Conservation (phyloP, 2,888 invertebrate genomes). For the Taphrorychus bicolor region DNA sequence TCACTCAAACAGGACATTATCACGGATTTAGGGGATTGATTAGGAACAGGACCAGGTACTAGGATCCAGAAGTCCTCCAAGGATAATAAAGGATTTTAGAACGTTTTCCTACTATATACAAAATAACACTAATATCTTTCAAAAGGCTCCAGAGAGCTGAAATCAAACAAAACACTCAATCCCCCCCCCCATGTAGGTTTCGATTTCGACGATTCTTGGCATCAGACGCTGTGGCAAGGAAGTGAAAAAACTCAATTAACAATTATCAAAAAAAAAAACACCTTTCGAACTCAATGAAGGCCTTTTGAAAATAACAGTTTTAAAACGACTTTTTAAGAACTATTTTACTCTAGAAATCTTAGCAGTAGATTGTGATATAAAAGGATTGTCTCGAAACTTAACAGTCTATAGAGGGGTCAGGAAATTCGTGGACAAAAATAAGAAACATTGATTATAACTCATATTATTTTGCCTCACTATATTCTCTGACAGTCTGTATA, state of each 20-base stretch:
- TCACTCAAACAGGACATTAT: slow-evolving; percentile 46
- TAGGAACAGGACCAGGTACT: slow-evolving; percentile 50
- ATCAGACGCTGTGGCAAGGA: neutral
- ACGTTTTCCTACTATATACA: slow-evolving; percentile 37
- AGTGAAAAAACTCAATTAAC: neutral
- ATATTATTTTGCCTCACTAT: no score
- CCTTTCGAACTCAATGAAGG: neutral
- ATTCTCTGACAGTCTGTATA: no score
- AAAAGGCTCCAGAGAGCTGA: slow-evolving; percentile 37
- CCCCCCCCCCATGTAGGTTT: neutral
- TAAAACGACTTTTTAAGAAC: slow-evolving; percentile 29
- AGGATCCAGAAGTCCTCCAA: slow-evolving; percentile 60
- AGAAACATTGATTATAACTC: no score
- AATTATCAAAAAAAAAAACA: neutral
- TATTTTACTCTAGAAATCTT: slow-evolving; percentile 31
- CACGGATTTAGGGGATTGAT: slow-evolving; percentile 43
- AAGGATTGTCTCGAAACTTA: slow-evolving; percentile 26
- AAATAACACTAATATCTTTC: slow-evolving; percentile 42
- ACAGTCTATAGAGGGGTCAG: no score
- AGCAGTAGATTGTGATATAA: slow-evolving; percentile 22
- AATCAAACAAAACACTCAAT: neutral
- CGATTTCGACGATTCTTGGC: neutral
- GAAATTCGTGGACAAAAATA: no score
- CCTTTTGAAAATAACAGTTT: slow-evolving; percentile 40
- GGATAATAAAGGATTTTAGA: slow-evolving; percentile 50